Evolutionary conservation across 2,888 invertebrate species (phyloP).

Genomic region (Quadroppia sp.): DNA sequence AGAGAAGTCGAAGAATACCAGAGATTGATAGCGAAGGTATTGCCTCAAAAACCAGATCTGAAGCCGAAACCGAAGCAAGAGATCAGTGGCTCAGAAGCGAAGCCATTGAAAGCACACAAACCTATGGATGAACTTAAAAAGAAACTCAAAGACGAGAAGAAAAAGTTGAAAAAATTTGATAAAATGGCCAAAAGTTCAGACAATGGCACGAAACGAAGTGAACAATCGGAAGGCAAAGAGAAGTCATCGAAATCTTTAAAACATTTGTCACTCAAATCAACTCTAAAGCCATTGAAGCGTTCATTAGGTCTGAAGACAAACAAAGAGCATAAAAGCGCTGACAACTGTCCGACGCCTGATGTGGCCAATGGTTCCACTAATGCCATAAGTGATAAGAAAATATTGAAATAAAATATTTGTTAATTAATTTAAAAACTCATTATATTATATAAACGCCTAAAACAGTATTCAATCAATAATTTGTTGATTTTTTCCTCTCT

Average conservation of each 20-base stretch:
- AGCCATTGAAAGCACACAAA: not conserved
- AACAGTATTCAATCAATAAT: too few relatives aligned
- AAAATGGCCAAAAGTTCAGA: not conserved
- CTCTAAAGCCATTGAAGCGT: not conserved
- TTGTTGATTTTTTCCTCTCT: too few relatives aligned
- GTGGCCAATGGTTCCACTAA: not conserved
- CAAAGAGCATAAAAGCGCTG: not conserved
- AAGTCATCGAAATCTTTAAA: not conserved
- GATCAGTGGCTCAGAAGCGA: not conserved
- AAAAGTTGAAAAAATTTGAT: constrained; percentile 4
- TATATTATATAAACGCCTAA: too few relatives aligned
- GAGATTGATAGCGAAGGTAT: constrained; percentile 23
- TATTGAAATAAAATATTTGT: too few relatives aligned
- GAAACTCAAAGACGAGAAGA: constrained; percentile 8
- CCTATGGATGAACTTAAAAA: not conserved
- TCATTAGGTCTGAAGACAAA: constrained; percentile 5
- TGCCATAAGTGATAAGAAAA: constrained; percentile 7
- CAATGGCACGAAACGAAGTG: too few relatives aligned
- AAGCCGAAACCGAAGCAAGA: not conserved
- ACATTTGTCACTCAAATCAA: constrained; percentile 22
- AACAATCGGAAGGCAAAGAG: too few relatives aligned
- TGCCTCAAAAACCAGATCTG: constrained; percentile 8
- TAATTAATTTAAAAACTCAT: too few relatives aligned
- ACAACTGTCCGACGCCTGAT: not conserved
- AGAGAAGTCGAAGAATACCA: constrained; percentile 42